Evolutionary conservation across 2,113 vertebrate species (phyloP), one percentile per base, ranked within the genome.

Genomic region (Microtus pennsylvanicus): DNA sequence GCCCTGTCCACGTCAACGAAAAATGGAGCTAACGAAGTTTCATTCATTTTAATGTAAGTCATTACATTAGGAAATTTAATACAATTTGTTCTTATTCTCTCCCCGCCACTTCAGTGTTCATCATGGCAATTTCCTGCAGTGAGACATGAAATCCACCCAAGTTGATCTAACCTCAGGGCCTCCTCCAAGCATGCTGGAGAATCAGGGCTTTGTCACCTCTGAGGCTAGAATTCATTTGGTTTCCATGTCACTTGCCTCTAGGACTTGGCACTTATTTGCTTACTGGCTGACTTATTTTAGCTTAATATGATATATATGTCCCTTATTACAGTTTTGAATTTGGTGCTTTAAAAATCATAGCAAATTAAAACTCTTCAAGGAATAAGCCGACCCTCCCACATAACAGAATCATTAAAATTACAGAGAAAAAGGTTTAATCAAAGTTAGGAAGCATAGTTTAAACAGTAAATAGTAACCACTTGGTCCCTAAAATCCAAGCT

Each of bases 221-320:
- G 98, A 98, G 98, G 97, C 97, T 97, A 98, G 92, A 98, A 97
- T 98, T 98, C 96, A 98, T 98, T 98, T 96, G 93, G 97, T 97
- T 98, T 98, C 97, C 19, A 58, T 97, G 96, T 97, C 97, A 96
- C 93, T 97, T 98, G 97, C 97, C 97, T 98, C 76, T 94, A 75
- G 75, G 86, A 97, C 91, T 97, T 97, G 96, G 89, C 90, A 94
- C 94, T 97, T 98, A 98, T 98, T 98, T 98, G 86, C 95, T 97
- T 94, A 98, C 38, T 90, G 96, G 97, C 96, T 82, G 95, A 97
- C 89, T 96, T 98, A 97, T 97, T 98, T 97, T 98, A 95, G 97
- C 92, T 98, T 97, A 94, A 87, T 95, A 90, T 98, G 96, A 98
- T 98, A 97, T 98, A 97, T 97, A 93, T 92, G 74, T 96, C 86